These are phyloP conservation scores for Myotis pilosus DNA, from an alignment of 2,797 vertebrate species.

Conservation along the genomic window DNA sequence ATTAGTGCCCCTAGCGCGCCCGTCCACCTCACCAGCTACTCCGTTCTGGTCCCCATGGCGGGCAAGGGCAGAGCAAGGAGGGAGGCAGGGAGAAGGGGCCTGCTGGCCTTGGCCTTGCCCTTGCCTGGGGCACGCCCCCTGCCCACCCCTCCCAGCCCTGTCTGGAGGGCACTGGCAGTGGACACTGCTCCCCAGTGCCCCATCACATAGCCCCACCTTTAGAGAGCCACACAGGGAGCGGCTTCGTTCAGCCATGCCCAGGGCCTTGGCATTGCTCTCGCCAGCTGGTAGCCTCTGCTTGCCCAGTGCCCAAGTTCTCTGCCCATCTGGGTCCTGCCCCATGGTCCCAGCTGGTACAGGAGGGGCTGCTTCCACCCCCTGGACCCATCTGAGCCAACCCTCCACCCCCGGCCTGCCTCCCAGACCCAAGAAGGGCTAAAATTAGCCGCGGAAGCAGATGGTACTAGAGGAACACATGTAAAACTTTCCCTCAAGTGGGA, in stretches of 20 bases:
- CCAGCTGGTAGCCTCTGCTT: background rate
- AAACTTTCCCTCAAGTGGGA: conserved; percentile 50
- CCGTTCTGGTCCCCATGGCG: background rate
- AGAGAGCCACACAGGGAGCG: background rate
- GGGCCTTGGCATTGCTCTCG: background rate
- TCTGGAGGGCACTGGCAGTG: background rate
- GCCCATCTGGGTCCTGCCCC: background rate
- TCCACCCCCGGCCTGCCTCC: conserved; percentile 62
- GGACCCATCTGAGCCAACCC: conserved; percentile 55
- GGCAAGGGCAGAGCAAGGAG: background rate
- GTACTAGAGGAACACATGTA: conserved; percentile 38
- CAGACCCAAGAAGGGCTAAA: conserved; percentile 54
- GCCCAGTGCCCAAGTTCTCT: background rate
- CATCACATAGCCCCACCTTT: background rate
- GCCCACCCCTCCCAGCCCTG: no score
- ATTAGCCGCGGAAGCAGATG: conserved; percentile 75
- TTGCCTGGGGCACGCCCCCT: background rate
- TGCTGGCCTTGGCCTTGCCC: background rate
- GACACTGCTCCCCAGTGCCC: background rate
- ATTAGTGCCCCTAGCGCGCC: conserved; percentile 53
- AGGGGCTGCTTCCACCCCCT: conserved; percentile 45
- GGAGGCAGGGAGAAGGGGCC: background rate
- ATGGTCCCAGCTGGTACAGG: background rate
- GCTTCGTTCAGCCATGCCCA: accelerated
- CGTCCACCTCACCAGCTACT: conserved; percentile 21